Conservation (phyloP, 2,797 vertebrate genomes). For the Buphagus erythrorhynchus region DNA sequence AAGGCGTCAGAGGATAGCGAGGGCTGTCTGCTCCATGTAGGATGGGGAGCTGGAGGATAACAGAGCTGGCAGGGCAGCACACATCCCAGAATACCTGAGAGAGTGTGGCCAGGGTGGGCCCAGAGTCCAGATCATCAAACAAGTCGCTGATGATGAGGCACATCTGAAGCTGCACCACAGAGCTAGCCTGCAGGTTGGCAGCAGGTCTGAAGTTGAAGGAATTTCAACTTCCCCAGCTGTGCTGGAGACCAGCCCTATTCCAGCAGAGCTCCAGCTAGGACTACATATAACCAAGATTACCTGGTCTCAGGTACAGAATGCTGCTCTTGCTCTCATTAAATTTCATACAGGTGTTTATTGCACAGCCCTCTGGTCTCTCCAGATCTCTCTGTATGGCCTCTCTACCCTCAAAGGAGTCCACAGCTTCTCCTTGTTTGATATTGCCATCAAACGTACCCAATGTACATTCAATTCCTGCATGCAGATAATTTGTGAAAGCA, state of each 20-base stretch:
- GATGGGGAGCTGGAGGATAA: not conserved
- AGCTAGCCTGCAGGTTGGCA: not conserved
- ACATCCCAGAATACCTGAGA: not conserved
- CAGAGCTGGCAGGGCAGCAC: not conserved
- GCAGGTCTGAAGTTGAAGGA: not conserved
- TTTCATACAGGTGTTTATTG: not conserved
- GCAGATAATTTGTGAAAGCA: not conserved
- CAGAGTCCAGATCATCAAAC: not conserved
- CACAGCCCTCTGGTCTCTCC: not conserved
- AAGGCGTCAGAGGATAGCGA: not conserved
- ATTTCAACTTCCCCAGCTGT: not conserved
- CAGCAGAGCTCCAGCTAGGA: not conserved
- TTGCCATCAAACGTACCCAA: not conserved
- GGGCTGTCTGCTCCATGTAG: not conserved
- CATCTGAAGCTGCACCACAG: not conserved
- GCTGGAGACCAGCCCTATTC: not conserved
- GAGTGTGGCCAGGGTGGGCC: not conserved
- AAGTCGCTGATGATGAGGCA: not conserved
- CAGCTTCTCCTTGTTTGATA: not conserved
- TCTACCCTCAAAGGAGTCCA: not conserved
- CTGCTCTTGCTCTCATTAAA: not conserved
- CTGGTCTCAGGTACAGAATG: not conserved
- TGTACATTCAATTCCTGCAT: not conserved
- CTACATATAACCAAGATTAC: too few species aligned
- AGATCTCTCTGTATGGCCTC: not conserved